Evolutionary conservation across 2,888 invertebrate species (phyloP), one percentile per base, ranked within the genome.

Genomic region (Deroplatys truncata): DNA sequence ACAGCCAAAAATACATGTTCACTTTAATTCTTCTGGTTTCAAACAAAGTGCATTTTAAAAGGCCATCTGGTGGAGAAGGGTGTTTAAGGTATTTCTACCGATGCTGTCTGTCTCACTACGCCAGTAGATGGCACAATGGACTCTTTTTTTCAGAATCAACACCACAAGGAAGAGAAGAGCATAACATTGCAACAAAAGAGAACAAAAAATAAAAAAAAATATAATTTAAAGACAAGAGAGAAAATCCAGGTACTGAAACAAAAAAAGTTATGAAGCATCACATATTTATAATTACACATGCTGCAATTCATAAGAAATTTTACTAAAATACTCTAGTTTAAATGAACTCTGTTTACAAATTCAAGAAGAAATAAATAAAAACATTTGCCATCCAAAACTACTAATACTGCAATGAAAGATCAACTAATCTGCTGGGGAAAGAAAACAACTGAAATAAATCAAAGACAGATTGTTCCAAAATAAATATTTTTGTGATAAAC

Each of bases 181-280:
- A 90, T 87, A 90, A 90, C 86, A 90, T 85, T 90, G 90, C 85
- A 88, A 90, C 88, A 90, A 90, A 90, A 90, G 85, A 90, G 90
- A 90, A 90, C 82, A 89, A 89, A 84, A 90, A 84, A 89, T 88
- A 43, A 90, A 90, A 88, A 49, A 88, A 82, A 90, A 84, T 56
- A 82, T 86, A 85, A 89, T 84, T 91, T 88, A 92, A 92, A 85
- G 92, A 92, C 56, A 72, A 72, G 16, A 86, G 35, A 89, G 82
- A 83, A 28, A 87, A 84, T 49, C 35, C 83, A 72, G 43, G 20
- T 72, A 88, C 56, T 72, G 56, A 20, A 72, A 88, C 84, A 49
- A 88, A 88, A n/a, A 88, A 43, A 84, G 43, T 86, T 16, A 88
- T 43, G 29, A 84, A 88, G 84, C 83, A 84, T 56, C 72, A 85